phyloP scores from a whole-genome alignment of 2,113 vertebrate genomes.

The Picathartes gymnocephalus region DNA sequence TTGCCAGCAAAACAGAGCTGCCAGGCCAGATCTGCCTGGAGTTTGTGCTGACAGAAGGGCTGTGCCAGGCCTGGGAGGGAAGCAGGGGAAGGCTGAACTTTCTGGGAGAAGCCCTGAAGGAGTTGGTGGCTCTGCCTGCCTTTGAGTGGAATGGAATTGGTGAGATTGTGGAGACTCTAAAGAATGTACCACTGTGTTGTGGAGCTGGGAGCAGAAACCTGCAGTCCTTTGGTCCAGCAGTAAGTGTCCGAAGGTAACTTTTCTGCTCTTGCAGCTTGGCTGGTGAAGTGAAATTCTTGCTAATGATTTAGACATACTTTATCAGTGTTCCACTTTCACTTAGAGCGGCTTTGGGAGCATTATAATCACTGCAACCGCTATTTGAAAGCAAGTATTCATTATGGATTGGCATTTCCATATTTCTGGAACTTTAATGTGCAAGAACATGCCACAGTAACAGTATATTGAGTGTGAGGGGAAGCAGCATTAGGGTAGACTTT shows the following conservation, averaged over 20 bases:
- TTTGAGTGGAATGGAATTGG: neutral
- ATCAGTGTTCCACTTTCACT: neutral
- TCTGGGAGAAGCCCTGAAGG: neutral
- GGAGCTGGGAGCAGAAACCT: neutral
- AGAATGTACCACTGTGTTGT: fast-evolving
- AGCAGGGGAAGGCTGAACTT: neutral
- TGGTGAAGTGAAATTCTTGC: neutral
- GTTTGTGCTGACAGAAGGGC: neutral
- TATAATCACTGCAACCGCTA: neutral
- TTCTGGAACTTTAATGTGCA: neutral
- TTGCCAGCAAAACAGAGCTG: neutral
- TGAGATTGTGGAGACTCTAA: neutral
- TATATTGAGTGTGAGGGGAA: neutral
- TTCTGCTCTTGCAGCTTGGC: neutral
- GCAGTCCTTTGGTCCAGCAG: neutral
- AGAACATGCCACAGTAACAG: neutral
- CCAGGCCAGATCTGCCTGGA: neutral
- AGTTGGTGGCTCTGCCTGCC: neutral
- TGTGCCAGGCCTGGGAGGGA: neutral
- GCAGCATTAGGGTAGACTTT: neutral
- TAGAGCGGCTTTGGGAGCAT: neutral
- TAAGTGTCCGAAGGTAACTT: neutral
- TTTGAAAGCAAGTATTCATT: neutral
- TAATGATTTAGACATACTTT: neutral
- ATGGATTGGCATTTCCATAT: neutral